These are phyloP conservation scores for Pocillopora grandis DNA, from an alignment of 92 coral and sea anemone genomes.

Conservation along the genomic window DNA sequence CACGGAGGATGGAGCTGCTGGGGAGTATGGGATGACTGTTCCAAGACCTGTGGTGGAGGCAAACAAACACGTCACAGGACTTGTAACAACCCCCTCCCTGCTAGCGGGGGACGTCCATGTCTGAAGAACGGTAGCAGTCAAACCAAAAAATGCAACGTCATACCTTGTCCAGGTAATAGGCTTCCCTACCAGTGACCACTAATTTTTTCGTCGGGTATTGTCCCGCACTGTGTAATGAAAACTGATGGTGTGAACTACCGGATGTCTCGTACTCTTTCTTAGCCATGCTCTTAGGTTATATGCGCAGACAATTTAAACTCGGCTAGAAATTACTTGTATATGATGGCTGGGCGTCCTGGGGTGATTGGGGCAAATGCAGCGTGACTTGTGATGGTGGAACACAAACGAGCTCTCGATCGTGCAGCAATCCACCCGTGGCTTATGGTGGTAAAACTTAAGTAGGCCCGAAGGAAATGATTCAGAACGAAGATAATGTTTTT, in stretches of 20 bases:
- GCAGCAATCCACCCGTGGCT: no score
- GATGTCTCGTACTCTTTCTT: background rate
- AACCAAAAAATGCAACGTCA: conserved; percentile 13
- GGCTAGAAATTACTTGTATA: no score
- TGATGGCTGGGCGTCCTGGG: background rate
- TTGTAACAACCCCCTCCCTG: conserved; percentile 24
- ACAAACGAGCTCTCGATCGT: no score
- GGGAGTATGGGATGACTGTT: conserved; percentile 36
- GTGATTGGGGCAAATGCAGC: no score
- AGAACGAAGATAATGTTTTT: no score
- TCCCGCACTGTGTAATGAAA: no score
- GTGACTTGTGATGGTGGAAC: no score
- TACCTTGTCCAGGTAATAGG: conserved; percentile 27
- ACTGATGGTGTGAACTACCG: no score
- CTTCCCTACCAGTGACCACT: background rate
- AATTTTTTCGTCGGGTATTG: background rate
- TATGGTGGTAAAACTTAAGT: no score
- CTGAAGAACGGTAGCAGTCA: background rate
- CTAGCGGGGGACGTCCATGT: conserved; percentile 19
- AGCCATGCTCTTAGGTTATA: background rate
- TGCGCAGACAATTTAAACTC: no score
- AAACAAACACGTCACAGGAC: conserved; percentile 3
- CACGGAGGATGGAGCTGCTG: conserved; percentile 40
- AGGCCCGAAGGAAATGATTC: no score
- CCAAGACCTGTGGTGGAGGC: conserved; percentile 22